Conservation (phyloP, 1,140 invertebrate species). For the Drosophila ercepeae region DNA sequence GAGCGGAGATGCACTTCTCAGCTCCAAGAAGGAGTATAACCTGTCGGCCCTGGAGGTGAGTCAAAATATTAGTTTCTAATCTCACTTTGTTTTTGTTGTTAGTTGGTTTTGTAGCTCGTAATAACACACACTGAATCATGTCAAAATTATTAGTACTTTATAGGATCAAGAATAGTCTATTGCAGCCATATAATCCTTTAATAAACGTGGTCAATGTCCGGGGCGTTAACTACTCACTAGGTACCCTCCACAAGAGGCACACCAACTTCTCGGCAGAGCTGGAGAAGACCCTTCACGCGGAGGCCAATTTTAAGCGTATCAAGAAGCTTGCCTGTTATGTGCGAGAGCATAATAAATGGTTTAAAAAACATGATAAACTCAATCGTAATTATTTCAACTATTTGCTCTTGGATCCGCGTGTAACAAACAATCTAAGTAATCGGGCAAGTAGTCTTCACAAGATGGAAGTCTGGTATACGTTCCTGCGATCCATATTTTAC, state of each 20-base stretch:
- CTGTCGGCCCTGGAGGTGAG: conserved; percentile 90
- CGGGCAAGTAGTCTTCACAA: conserved; percentile 80
- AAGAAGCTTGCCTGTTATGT: conserved; percentile 19
- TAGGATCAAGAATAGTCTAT: not conserved
- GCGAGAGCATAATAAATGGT: conserved; percentile 35
- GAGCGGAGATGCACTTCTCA: conserved; percentile 88
- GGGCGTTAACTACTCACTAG: conserved; percentile 39
- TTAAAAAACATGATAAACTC: conserved; percentile 83
- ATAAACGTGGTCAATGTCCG: not conserved
- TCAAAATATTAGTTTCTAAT: not conserved
- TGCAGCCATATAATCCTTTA: not conserved
- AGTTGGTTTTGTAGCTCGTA: not conserved
- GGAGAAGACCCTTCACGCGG: conserved; percentile 44
- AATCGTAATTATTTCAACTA: conserved; percentile 94
- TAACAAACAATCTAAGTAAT: conserved; percentile 90
- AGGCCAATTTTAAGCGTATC: conserved; percentile 36
- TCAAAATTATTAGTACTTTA: conserved; percentile 52
- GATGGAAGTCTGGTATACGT: conserved; percentile 87
- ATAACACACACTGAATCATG: conserved; percentile 9
- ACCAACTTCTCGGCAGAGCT: conserved; percentile 54
- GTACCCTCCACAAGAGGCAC: conserved; percentile 23
- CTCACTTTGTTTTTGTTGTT: conserved; percentile 9
- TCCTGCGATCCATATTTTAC: conserved; percentile 91
- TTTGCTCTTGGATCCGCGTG: conserved; percentile 93
- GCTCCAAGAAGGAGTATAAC: conserved; percentile 86